Percentiles rank a stretch among this genome's conserved stretches.
Evolutionary conservation across 1,140 invertebrate species (phyloP).

Genomic region (Psix sp.): DNA sequence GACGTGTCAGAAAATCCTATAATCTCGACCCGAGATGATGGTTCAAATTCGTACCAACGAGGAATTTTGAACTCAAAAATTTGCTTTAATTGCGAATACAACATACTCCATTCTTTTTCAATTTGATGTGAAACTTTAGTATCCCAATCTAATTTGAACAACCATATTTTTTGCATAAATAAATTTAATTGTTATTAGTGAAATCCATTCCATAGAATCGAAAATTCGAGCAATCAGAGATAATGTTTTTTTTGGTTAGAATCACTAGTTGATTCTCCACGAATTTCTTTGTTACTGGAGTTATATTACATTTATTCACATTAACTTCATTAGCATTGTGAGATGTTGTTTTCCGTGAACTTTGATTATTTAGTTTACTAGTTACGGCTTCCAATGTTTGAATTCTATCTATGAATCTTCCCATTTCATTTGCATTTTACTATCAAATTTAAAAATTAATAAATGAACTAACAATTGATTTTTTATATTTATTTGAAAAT

Average conservation of each 20-base stretch:
- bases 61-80: neutral
- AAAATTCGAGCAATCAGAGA: slow-evolving; percentile 5
- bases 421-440: no score
- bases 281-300: no score
- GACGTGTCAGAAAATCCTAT: slow-evolving; percentile 15
- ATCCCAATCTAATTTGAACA: slow-evolving; percentile 7
- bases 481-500: no score
- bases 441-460: no score
- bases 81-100: neutral
- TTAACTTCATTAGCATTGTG: no score
- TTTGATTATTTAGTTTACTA: no score
- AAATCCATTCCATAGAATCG: slow-evolving; percentile 9
- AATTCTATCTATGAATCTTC: no score
- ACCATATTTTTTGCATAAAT: slow-evolving; percentile 10
- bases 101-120: neutral
- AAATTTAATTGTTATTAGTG: slow-evolving; percentile 3
- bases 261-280: neutral
- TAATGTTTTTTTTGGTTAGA: slow-evolving; percentile 1
- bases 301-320: no score
- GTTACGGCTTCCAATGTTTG: no score
- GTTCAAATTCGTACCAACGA: neutral
- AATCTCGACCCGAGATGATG: neutral
- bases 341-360: no score
- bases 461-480: no score
- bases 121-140: neutral